These are phyloP conservation scores for Contarinia nasturtii DNA, from an alignment of 1,140 invertebrate species.

Conservation along the genomic window DNA sequence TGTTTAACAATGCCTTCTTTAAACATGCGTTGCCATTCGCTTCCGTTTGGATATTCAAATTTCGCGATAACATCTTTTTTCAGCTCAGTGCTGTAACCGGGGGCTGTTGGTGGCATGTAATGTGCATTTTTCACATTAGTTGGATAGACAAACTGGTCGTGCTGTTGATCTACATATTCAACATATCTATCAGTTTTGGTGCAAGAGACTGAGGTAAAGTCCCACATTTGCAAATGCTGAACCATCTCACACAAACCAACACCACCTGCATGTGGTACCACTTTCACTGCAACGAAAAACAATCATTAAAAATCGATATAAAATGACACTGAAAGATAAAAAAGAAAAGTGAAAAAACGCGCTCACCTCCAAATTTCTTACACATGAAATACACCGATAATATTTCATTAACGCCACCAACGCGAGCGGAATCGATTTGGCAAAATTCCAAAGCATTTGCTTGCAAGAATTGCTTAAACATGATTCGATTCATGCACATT, in stretches of 20 bases:
- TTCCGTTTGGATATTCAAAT: constrained; percentile 56
- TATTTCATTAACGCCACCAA: constrained; percentile 79
- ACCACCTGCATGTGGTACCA: constrained; percentile 85
- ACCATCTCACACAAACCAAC: constrained; percentile 86
- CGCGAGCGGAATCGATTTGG: constrained; percentile 74
- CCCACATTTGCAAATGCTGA: constrained; percentile 80
- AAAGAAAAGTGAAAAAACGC: neutral
- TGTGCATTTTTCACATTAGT: constrained; percentile 42
- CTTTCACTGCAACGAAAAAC: constrained; percentile 44
- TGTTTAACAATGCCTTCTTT: neutral
- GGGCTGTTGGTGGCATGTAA: constrained; percentile 47
- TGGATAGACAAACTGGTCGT: constrained; percentile 67
- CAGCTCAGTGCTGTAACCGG: constrained; percentile 67
- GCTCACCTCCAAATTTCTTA: constrained; percentile 41
- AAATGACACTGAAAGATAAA: neutral
- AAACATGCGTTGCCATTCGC: constrained; percentile 34
- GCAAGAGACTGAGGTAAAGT: constrained; percentile 54
- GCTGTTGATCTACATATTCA: constrained; percentile 78
- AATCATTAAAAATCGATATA: neutral
- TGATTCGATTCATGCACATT: constrained; percentile 75
- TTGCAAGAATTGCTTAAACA: constrained; percentile 84
- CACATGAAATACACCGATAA: constrained; percentile 79
- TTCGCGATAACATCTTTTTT: constrained; percentile 39
- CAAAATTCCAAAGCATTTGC: constrained; percentile 62
- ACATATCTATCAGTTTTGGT: constrained; percentile 50